Percentiles rank a stretch among this genome's conserved stretches.
phyloP scores from a whole-genome alignment of 2,797 vertebrate genomes.

The Scarus forsteni region DNA sequence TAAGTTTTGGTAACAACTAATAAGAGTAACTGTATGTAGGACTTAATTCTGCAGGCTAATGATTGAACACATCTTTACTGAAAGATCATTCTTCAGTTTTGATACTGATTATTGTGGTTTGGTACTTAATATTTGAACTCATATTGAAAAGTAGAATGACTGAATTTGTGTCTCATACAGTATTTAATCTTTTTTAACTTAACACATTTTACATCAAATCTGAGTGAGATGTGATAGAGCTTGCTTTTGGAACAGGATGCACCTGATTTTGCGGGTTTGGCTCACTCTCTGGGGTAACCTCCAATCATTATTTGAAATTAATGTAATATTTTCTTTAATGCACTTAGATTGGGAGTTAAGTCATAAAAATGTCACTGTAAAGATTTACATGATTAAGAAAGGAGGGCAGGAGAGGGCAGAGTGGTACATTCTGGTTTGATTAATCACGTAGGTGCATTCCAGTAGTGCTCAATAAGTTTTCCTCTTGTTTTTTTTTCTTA shows the following conservation, averaged over 20 bases:
- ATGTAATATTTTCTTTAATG: background rate
- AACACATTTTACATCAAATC: background rate
- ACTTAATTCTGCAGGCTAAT: too few species aligned
- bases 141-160: background rate
- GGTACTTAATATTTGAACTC: background rate
- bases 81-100: too few species aligned
- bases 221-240: background rate
- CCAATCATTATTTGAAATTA: background rate
- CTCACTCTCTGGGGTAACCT: background rate
- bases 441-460: slow-evolving; percentile 2
- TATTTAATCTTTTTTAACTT: too few species aligned
- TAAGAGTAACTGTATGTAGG: too few species aligned
- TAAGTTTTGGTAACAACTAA: too few species aligned
- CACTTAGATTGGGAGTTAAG: background rate
- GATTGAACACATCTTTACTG: too few species aligned
- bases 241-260: background rate
- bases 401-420: background rate
- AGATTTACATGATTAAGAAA: slow-evolving; percentile 9
- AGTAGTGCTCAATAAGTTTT: slow-evolving; percentile 5
- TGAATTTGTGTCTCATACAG: too few species aligned
- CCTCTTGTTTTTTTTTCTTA: background rate
- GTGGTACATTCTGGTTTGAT: slow-evolving; percentile 4
- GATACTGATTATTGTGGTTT: too few species aligned
- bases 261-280: background rate
- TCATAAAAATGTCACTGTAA: background rate